Evolutionary conservation across 2,113 vertebrate genomes (phyloP), one percentile per base, ranked within the genome.

Genomic region (Orthonyx spaldingii): DNA sequence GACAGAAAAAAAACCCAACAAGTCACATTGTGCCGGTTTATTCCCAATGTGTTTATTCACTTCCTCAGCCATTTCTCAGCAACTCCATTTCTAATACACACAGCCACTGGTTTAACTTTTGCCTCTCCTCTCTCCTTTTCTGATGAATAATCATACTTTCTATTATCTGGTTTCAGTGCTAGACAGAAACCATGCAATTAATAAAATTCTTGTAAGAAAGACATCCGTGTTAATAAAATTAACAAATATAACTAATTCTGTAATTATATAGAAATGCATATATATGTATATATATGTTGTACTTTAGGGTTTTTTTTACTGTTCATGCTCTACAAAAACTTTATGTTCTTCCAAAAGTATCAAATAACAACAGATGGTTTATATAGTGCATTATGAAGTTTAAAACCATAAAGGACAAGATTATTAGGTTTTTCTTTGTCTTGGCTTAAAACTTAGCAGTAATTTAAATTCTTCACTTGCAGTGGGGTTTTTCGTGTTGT

Each of bases 401-500:
- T 47, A 83, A 49, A 26, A 57, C 10, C 18, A 61, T 32, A 74
- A 59, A 33, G 5, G 66, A 42, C 10, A 80, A 30, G 2, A 70
- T 33, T 70, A 50, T 56, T 47, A 68, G 3, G 2, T 20, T 78
- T 60, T 50, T 24, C 33, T 79, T 92, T 60, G 13, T 32, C 28
- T 65, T 66, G n/a, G 26, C 20, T 47, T 16, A 60, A 52, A 91
- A 85, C 6, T 41, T 21, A 37, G 26, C 28, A 35, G 21, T 66
- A 70, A 70, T 63, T 92, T 4, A 24, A 83, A 32, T 41, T 50
- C 3, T 49, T 72, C 4, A 1, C 8, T 41, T 69, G 3, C 0
- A 0, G 30, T 47, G 20, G 16, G 2, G 1, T 2, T 2, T 37
- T 57, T 55, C 4, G 8, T 78, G 10, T 33, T 68, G 27, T 46